Evolutionary conservation across 2,888 invertebrate species (phyloP), one percentile per base, ranked within the genome.

Genomic region (Saturnia japonica): DNA sequence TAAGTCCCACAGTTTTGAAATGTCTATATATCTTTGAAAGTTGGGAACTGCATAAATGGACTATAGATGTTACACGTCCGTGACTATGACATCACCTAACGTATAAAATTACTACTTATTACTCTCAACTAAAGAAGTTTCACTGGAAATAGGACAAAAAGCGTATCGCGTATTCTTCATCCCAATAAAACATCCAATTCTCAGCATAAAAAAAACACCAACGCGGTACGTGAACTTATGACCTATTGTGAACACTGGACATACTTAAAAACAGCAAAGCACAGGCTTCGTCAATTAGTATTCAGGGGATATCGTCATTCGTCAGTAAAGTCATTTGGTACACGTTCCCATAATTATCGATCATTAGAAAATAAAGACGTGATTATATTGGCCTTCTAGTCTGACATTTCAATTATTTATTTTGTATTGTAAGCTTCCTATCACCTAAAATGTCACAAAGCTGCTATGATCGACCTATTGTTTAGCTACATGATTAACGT

Each of bases 341-440:
- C 68, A 68, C 47, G 68, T 68, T 68, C 68, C 25, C 47, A 68
- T 68, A 43, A 68, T 68, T 68, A 68, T 28, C 68, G 51, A 68
- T 47, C 45, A 68, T 47, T 47, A 51, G 51, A 47, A 45, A 47
- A 51, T 28, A 68, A 47, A 51, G 64, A 0, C 9, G n/a, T 9
- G 40, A 19, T 40, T 11, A 64, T 40, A 64, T 12, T 19, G 64
- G 22, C 1, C 11, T 40, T 64, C 40, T 40, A n/a, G 19, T 14
- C 8, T 25, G 14, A 28, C 2, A 12, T 12, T 16, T 3, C 12
- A n/a, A 8, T 51, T 34, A 34, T 34, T 34, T 6, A 11, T 22
- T 54, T 54, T 54, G 19, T 54, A n/a, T n/a, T n/a, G n/a, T n/a
- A n/a, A n/a, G n/a, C n/a, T n/a, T n/a, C n/a, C n/a, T n/a, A n/a